These are phyloP conservation scores for Xylocampa areola DNA, from an alignment of 2,888 invertebrate genomes.

Conservation along the genomic window DNA sequence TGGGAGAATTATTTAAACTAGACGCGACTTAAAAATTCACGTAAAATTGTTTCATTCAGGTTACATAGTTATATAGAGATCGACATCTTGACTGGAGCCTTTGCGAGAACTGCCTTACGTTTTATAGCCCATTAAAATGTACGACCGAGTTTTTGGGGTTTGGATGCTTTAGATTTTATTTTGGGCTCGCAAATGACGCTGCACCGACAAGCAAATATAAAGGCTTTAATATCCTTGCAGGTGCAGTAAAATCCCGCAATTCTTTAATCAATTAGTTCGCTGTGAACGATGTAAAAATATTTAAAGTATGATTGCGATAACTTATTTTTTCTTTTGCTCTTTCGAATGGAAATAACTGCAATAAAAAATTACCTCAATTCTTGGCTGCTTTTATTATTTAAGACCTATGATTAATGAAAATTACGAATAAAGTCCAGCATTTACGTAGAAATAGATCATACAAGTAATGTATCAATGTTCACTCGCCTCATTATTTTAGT, in stretches of 20 bases:
- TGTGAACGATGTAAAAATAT: slow-evolving; percentile 11
- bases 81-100: slow-evolving; percentile 8
- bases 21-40: slow-evolving; percentile 53
- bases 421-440: too few relatives aligned
- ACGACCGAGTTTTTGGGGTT: slow-evolving; percentile 51
- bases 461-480: too few relatives aligned
- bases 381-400: too few relatives aligned
- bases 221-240: slow-evolving; percentile 16
- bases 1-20: slow-evolving; percentile 61
- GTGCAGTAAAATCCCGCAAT: slow-evolving; percentile 14
- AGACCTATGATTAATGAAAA: too few relatives aligned
- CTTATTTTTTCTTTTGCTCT: neutral
- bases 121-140: slow-evolving; percentile 58
- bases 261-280: slow-evolving; percentile 34
- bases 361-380: too few relatives aligned
- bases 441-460: too few relatives aligned
- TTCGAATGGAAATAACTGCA: too few relatives aligned
- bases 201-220: slow-evolving; percentile 26
- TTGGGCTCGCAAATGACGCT: slow-evolving; percentile 36
- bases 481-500: slow-evolving; percentile 20
- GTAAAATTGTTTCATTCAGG: slow-evolving; percentile 48
- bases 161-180: slow-evolving; percentile 44
- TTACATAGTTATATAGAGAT: slow-evolving; percentile 22
- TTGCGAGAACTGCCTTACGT: slow-evolving; percentile 21
- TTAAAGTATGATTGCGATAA: neutral